Conservation (phyloP, 2,888 invertebrate species). For the Lycophotia porphyrea region DNA sequence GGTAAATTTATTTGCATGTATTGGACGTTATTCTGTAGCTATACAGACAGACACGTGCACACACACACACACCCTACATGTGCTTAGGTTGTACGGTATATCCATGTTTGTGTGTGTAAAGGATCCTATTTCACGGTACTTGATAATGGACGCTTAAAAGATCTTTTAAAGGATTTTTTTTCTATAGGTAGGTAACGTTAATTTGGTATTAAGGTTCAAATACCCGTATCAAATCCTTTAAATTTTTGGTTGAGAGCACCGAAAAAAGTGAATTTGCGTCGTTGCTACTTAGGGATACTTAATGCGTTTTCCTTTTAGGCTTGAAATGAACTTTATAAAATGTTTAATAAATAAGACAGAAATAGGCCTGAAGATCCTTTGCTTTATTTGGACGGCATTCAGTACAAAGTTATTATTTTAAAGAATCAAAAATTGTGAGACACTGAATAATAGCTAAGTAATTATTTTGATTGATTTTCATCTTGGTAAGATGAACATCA, state of each 20-base stretch:
- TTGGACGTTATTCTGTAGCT: slow-evolving; percentile 47
- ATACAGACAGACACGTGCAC: slow-evolving; percentile 5
- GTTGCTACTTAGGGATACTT: slow-evolving; percentile 11
- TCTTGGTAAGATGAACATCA: neutral
- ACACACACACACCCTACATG: neutral
- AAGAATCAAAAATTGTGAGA: neutral
- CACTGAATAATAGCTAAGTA: neutral
- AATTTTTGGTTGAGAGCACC: slow-evolving; percentile 38
- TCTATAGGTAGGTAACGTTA: slow-evolving; percentile 36
- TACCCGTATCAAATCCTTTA: slow-evolving; percentile 55
- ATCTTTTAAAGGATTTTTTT: slow-evolving; percentile 55
- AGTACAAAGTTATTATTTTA: slow-evolving; percentile 1
- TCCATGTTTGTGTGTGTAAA: slow-evolving; percentile 22
- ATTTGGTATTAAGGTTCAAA: slow-evolving; percentile 60
- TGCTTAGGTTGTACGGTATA: neutral
- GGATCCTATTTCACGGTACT: slow-evolving; percentile 58
- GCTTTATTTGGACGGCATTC: neutral
- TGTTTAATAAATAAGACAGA: neutral
- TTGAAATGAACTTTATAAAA: slow-evolving; percentile 9
- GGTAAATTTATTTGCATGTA: slow-evolving; percentile 69
- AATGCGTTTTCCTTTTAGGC: slow-evolving; percentile 18
- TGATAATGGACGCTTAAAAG: slow-evolving; percentile 41
- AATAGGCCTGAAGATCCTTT: neutral
- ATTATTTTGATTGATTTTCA: neutral
- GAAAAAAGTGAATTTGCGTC: slow-evolving; percentile 32